Base-by-base conservation (phyloP, 2,888 invertebrate species). In the Tipula lateralis region DNA sequence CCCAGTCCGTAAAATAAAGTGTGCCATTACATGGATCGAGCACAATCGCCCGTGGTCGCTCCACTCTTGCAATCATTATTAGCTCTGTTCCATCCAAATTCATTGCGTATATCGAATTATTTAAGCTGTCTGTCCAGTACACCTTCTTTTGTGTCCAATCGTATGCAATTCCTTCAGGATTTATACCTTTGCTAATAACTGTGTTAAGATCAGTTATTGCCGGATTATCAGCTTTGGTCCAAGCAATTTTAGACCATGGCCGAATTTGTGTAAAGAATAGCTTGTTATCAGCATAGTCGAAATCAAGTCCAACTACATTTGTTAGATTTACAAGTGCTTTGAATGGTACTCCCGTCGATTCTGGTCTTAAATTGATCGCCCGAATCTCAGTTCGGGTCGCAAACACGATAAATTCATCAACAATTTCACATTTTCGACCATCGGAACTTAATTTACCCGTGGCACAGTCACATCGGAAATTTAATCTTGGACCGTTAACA, bases 101-200 rank as follows among this genome's bases (percentile, higher is more conserved):
- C 96, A 99, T 97, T 0, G 98, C 96, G 88, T 97, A 98, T 85
- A 98, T 97, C 12, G 96, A 96, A 87, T 96, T 97, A 87, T 98
- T 97, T 0, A 96, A 95, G 32, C 97, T 97, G 88, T 99, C 99
- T 0, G 99, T 97, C 98, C 98, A 99, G 89, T 99, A 99, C 44
- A 99, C 94, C 89, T 98, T 99, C 89, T 96, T 96, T 87, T 97
- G 97, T 0, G 99, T 97, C 99, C 99, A 99, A 88, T 99, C 99
- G 88, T 98, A 97, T 0, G 97, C 96, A 86, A 98, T 95, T 3
- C 97, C 97, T 89, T 97, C 97, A 0, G 97, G 97, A 90, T 97
- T 97, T 84, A 97, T 96, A 29, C 96, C 95, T 88, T 94, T 94
- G 87, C 90, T 94, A 36, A 96, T 92, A 1, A 96, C 93, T 85